These are phyloP conservation scores for Hipposideros armiger DNA, from an alignment of 2,113 vertebrate genomes.

Conservation along the genomic window DNA sequence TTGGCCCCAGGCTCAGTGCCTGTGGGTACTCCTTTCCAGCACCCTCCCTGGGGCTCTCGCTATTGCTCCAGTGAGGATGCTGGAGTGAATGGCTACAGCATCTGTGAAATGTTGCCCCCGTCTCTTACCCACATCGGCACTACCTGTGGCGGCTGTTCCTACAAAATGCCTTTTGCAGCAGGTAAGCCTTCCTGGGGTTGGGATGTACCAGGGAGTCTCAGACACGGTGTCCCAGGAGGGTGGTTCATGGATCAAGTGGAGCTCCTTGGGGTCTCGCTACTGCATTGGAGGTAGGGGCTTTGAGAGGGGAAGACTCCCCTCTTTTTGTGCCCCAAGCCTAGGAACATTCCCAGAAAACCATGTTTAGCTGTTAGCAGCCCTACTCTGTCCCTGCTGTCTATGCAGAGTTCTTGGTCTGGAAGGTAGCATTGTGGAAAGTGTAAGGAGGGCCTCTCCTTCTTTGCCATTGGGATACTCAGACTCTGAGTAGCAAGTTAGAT, in stretches of 20 bases:
- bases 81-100: conserved; percentile 89
- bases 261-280: neutral
- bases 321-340: neutral
- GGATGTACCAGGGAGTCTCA: neutral
- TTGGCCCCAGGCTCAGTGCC: conserved; percentile 90
- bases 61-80: conserved; percentile 93
- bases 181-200: conserved; percentile 86
- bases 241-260: neutral
- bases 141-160: conserved; percentile 90
- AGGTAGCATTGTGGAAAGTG: neutral
- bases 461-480: neutral
- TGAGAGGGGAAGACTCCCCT: neutral
- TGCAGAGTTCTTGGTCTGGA: neutral
- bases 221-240: neutral
- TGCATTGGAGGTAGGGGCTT: neutral
- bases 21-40: conserved; percentile 90
- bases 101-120: conserved; percentile 92
- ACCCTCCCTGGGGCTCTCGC: conserved; percentile 93
- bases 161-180: conserved; percentile 93
- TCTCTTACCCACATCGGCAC: conserved; percentile 90
- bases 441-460: neutral
- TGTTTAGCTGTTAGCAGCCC: neutral
- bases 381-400: neutral
- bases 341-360: neutral
- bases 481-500: neutral